Evolutionary conservation across 1,140 invertebrate genomes (phyloP), one percentile per base, ranked within the genome.

Genomic region (Vanessa atalanta): DNA sequence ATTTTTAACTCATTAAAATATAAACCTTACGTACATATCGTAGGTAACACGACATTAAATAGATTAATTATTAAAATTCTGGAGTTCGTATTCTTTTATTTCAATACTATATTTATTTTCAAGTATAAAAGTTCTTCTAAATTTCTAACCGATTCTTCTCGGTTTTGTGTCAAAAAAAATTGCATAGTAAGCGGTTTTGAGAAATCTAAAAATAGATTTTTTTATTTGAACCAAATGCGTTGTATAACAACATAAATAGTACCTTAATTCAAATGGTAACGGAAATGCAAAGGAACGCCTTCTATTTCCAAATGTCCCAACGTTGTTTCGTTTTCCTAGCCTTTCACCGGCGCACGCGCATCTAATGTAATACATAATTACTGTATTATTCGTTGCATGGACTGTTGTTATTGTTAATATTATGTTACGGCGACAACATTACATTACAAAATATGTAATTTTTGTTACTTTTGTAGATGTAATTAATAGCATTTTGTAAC

Each of bases 331-430:
- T 61, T 61, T 75, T 75, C 69, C 66, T 72, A 13, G 65, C 51
- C 73, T 75, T 76, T 69, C 73, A 71, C 71, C 37, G 13, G 65
- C 64, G 76, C 72, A 61, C 26, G 57, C 57, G 57, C 57, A 57
- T 57, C 66, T 78, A 78, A 74, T 82, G 81, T 82, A 82, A 82
- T 72, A 82, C 75, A 72, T 83, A 84, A 84, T 84, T 84, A 77
- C 70, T 55, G 76, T 50, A 66, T 61, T 61, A 61, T 61, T 47
- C 77, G 72, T 83, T 86, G 80, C 81, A 82, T 67, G 75, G 61
- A 63, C 66, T 78, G 76, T 77, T 70, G 68, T 71, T 70, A 73
- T 67, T 60, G 68, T 70, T 79, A 79, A 80, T 31, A 43, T 9
- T 81, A 80, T 77, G 70, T 31, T 8, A 69, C 61, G 50, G 20